phyloP scores from a whole-genome alignment of 2,888 invertebrate genomes.

The Cheilosia impressa region DNA sequence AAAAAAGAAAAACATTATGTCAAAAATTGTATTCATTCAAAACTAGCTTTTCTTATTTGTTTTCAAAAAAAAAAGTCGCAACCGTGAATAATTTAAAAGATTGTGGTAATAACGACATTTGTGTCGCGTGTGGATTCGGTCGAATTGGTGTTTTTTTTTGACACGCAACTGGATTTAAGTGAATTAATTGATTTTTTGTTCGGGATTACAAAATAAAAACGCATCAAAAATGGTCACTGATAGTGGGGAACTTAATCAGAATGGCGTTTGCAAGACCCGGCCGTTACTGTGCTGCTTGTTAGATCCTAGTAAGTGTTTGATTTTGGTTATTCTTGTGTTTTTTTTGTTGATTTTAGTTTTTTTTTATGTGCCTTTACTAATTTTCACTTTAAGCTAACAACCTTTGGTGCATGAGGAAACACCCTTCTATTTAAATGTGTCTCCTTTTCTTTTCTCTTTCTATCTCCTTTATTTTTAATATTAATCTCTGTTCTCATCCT shows the following conservation, averaged over 20 bases:
- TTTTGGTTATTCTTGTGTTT: neutral
- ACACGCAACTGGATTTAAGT: constrained; percentile 10
- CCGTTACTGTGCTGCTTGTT: constrained; percentile 83
- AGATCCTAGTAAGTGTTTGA: constrained; percentile 82
- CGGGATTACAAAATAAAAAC: constrained; percentile 23
- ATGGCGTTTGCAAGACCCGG: constrained; percentile 82
- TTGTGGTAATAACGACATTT: neutral
- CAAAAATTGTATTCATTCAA: constrained; percentile 23
- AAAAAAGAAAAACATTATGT: constrained; percentile 37
- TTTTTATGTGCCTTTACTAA: constrained; percentile 38
- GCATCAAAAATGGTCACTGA: constrained; percentile 77
- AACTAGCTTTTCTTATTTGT: neutral
- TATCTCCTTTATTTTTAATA: constrained; percentile 30
- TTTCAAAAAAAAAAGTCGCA: neutral
- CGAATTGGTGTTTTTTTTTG: neutral
- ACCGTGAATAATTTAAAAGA: neutral
- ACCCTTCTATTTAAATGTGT: constrained; percentile 41
- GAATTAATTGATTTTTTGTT: constrained; percentile 6
- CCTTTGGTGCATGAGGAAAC: constrained; percentile 46
- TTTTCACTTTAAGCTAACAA: constrained; percentile 27
- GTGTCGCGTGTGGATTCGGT: constrained; percentile 29
- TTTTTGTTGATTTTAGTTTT: constrained; percentile 27
- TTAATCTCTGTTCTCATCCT: constrained; percentile 71
- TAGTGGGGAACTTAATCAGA: constrained; percentile 80
- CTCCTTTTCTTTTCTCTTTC: constrained; percentile 40